Conservation (phyloP, 2,888 invertebrate genomes). For the Seira musarum region DNA sequence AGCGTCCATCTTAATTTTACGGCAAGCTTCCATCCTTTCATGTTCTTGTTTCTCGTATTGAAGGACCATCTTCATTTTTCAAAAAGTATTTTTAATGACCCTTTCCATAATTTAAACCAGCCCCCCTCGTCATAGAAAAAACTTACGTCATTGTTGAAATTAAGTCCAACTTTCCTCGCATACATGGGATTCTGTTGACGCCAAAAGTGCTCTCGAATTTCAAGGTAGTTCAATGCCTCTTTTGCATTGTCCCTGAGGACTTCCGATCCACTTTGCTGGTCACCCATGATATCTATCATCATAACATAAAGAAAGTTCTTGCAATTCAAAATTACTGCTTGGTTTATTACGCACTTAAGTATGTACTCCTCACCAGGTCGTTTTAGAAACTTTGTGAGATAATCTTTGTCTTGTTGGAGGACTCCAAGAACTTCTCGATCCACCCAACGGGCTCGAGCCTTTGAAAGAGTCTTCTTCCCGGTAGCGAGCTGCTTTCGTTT, state of each 20-base stretch:
- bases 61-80: constrained; percentile 44
- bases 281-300: constrained; percentile 62
- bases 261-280: constrained; percentile 65
- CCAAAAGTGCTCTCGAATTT: constrained; percentile 68
- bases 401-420: constrained; percentile 65
- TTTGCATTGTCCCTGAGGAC: constrained; percentile 63
- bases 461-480: constrained; percentile 57
- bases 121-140: too few species aligned
- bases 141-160: constrained; percentile 67
- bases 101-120: background rate
- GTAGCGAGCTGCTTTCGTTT: constrained; percentile 17
- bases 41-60: constrained; percentile 64
- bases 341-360: background rate
- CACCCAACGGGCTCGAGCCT: constrained; percentile 66
- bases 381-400: constrained; percentile 64
- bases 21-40: constrained; percentile 64
- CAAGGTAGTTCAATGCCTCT: constrained; percentile 67
- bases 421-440: constrained; percentile 67
- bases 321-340: background rate
- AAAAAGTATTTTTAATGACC: background rate
- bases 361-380: constrained; percentile 53
- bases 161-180: constrained; percentile 65
- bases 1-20: constrained; percentile 67
- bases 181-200: constrained; percentile 69
- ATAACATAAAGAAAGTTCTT: background rate